phyloP scores from a whole-genome alignment of 35 echinoderm and acorn worm species.

The Lytechinus variegatus region DNA sequence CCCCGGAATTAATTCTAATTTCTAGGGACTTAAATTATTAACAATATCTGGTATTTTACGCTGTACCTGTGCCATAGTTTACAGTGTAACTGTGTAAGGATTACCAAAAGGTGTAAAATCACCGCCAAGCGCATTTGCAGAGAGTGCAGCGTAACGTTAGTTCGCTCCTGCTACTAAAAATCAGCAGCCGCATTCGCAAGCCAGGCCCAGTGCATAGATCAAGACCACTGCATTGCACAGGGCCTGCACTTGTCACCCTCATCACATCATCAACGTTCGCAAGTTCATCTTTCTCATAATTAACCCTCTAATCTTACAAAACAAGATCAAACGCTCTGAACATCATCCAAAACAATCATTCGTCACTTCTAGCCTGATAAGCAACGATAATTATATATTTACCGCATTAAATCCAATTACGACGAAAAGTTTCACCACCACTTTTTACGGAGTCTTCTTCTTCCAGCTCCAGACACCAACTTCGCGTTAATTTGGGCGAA shows the following conservation, averaged over 20 bases:
- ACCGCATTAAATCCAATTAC: not conserved
- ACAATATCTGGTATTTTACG: too few species aligned
- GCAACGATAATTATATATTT: not conserved
- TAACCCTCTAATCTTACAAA: not conserved
- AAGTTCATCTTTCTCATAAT: not conserved
- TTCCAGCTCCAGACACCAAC: not conserved
- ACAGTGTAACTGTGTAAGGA: too few species aligned
- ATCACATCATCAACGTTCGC: not conserved
- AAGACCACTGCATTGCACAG: too few species aligned
- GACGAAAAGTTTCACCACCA: not conserved
- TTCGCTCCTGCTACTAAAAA: too few species aligned
- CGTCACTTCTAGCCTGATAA: not conserved
- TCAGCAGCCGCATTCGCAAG: too few species aligned
- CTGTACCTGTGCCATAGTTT: too few species aligned
- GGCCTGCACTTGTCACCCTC: not conserved
- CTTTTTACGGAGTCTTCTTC: not conserved
- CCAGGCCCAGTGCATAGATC: too few species aligned
- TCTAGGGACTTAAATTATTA: too few species aligned
- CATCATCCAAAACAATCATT: not conserved
- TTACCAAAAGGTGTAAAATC: too few species aligned
- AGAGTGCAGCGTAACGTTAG: too few species aligned
- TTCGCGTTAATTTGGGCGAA: slow-evolving; percentile 6
- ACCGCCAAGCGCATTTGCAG: too few species aligned
- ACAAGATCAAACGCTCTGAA: not conserved
- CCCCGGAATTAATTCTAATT: too few species aligned